Evolutionary conservation across 2,888 invertebrate genomes (phyloP).

Genomic region (Terebella lapidaria): DNA sequence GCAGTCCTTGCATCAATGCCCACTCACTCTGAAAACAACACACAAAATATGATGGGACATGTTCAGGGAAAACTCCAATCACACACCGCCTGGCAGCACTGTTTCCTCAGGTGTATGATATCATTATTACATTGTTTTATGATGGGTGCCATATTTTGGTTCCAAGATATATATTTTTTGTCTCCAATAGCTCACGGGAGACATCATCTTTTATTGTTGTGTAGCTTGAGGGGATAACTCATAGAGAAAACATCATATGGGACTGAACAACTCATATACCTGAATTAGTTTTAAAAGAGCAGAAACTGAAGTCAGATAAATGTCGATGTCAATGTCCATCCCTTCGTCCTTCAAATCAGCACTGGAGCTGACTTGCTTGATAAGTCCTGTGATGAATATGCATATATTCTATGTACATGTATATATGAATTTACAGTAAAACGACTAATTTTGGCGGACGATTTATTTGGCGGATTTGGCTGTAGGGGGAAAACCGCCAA

Average conservation of each 20-base stretch:
- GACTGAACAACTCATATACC: constrained; percentile 31
- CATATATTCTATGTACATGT: not conserved
- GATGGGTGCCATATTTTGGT: too few relatives aligned
- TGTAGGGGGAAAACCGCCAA: too few relatives aligned
- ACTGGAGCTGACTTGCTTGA: not conserved
- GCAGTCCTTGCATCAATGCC: constrained; percentile 74
- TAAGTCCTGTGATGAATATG: not conserved
- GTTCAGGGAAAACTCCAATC: not conserved
- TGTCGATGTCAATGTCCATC: constrained; percentile 76
- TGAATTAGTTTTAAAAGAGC: constrained; percentile 81
- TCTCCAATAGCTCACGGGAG: too few relatives aligned
- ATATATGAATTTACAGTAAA: not conserved
- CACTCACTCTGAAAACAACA: constrained; percentile 67
- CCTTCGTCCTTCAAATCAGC: constrained; percentile 57
- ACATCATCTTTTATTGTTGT: too few relatives aligned
- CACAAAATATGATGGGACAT: not conserved
- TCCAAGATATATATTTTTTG: too few relatives aligned
- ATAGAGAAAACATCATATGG: too few relatives aligned
- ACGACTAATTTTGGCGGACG: too few relatives aligned
- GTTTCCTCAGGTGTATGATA: too few relatives aligned
- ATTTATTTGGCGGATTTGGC: too few relatives aligned
- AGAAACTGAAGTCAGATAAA: constrained; percentile 75
- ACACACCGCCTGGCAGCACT: too few relatives aligned
- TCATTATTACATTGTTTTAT: too few relatives aligned
- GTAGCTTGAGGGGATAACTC: too few relatives aligned